A percentile compares a stretch with the other conserved stretches of the same genome.
These are phyloP conservation scores for Dynastes hyllus DNA, from an alignment of 2,888 invertebrate species.

Conservation along the genomic window DNA sequence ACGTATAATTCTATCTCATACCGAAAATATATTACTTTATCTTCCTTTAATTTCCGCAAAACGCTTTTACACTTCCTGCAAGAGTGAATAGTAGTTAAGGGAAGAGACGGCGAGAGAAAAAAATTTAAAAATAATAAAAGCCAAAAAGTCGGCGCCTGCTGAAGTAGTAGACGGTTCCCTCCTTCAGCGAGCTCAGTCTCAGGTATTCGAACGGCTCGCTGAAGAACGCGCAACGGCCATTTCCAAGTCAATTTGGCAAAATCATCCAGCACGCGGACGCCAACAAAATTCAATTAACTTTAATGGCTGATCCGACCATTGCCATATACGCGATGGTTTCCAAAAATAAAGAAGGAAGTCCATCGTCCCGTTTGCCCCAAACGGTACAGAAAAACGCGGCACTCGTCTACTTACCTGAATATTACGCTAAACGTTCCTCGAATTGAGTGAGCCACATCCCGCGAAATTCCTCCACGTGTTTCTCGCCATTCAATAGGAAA, in stretches of 20 bases:
- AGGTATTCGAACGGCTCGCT: constrained; percentile 37
- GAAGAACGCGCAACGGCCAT: constrained; percentile 66
- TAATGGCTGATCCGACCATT: constrained; percentile 71
- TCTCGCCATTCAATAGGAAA: not conserved
- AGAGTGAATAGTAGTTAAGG: constrained; percentile 16
- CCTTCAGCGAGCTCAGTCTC: not conserved
- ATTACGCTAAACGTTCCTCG: constrained; percentile 31
- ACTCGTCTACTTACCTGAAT: constrained; percentile 13
- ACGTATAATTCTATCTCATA: constrained; percentile 9
- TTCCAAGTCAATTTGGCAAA: constrained; percentile 72
- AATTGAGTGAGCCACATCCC: constrained; percentile 35
- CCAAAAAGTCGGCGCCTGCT: not conserved
- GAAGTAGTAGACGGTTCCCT: not conserved
- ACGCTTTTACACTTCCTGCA: constrained; percentile 10
- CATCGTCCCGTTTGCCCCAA: constrained; percentile 12
- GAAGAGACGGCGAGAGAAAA: constrained; percentile 10
- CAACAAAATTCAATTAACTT: constrained; percentile 75
- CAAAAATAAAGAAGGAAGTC: constrained; percentile 16
- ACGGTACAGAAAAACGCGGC: not conserved
- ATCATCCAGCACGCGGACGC: constrained; percentile 70
- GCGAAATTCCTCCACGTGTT: constrained; percentile 16
- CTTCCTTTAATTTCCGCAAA: constrained; percentile 35
- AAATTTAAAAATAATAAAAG: constrained; percentile 25
- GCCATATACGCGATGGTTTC: constrained; percentile 33
- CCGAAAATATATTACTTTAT: constrained; percentile 27